Evolutionary conservation across 1,140 invertebrate genomes (phyloP), one percentile per base, ranked within the genome.

Genomic region (Saccostrea glomerata): DNA sequence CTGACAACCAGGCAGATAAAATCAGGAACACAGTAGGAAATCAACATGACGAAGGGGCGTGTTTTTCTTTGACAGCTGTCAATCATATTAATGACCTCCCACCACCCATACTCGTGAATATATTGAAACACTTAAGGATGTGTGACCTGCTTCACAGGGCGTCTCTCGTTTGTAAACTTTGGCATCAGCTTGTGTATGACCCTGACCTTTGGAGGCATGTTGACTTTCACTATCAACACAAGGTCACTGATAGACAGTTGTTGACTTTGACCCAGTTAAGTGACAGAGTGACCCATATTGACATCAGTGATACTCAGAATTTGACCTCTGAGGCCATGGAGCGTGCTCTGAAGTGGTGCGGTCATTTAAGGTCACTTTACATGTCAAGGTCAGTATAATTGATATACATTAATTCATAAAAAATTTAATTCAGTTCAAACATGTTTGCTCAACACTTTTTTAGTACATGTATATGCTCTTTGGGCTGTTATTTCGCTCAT

Each of bases 191-290:
- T 1, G 87, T 84, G 66, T 87, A 56, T 47, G 89, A 90, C 77
- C 89, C 89, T 56, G 89, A 88, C 60, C 77, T 90, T 40, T 90
- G 89, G 89, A 60, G 87, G 13, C 20, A 6, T 25, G 63, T 90
- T 55, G 87, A 90, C 77, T 85, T 90, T 60, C 73, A 66, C 20
- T 85, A 88, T 56, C 89, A 90, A 40, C 84, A 88, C 77, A 88
- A 84, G 73, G 86, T 77, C 20, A 70, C 77, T 23, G 89, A 90
- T 40, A 56, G 13, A 11, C 73, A 84, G 20, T 23, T 90, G 11
- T 58, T 47, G 23, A 70, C 36, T 12, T 84, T 90, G 84, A 88
- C 89, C 23, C 86, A 84, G 7, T 84, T 85, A 25, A 90, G 89
- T 77, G 89, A 90, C 70, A 23, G 89, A 20, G 89, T 90, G n/a